Evolutionary conservation across 64 coral and sea anemone species (phyloP).

Genomic region (Anthopleura sola): DNA sequence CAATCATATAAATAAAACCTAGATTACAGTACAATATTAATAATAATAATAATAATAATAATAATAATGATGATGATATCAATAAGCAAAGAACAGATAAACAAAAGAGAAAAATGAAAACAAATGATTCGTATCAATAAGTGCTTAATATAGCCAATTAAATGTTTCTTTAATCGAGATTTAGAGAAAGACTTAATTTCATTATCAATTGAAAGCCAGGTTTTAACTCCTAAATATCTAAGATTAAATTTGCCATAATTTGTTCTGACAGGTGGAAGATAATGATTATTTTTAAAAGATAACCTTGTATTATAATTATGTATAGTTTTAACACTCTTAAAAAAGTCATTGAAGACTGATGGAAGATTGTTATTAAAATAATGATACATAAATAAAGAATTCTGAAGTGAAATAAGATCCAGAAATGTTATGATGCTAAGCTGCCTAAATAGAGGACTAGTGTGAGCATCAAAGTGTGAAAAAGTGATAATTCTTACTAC

Average conservation of each 20-base stretch:
- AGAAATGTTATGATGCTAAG: neutral
- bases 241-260: conserved; percentile 57
- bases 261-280: conserved; percentile 39
- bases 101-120: no score
- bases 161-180: conserved; percentile 24
- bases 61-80: no score
- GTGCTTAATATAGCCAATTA: conserved; percentile 16
- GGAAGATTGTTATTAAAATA: conserved; percentile 15
- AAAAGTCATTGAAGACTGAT: conserved; percentile 22
- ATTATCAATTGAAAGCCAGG: conserved; percentile 45
- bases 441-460: conserved; percentile 26
- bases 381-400: conserved; percentile 1
- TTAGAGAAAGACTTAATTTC: conserved; percentile 14
- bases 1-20: no score
- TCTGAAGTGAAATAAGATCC: neutral
- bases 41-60: no score
- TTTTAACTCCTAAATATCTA: conserved; percentile 39
- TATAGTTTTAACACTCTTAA: conserved; percentile 19
- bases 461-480: conserved; percentile 14
- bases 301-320: conserved; percentile 51
- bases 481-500: conserved; percentile 32
- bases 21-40: no score
- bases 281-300: conserved; percentile 26
- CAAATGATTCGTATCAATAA: neutral
- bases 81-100: no score